A percentile compares a stretch with the other conserved stretches of the same genome.
phyloP scores from a whole-genome alignment of 2,888 invertebrate species.

The Tenthredo scrophulariae region DNA sequence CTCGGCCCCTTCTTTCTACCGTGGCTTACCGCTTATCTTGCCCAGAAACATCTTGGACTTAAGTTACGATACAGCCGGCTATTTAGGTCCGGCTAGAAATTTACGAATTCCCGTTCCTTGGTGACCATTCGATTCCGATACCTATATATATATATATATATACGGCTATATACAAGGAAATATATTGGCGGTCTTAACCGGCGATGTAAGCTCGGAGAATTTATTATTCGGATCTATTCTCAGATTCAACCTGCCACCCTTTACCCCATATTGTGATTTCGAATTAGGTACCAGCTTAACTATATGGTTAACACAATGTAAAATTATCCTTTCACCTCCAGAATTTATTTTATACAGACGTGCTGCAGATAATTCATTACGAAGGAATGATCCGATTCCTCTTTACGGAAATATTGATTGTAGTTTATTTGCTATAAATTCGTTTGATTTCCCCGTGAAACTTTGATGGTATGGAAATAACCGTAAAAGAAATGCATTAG shows the following conservation, averaged over 20 bases:
- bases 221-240: conserved; percentile 40
- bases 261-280: not conserved
- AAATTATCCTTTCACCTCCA: not conserved
- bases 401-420: not conserved
- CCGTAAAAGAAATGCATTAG: not conserved
- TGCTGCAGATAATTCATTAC: no score
- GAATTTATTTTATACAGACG: not conserved
- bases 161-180: not conserved
- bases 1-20: conserved; percentile 33
- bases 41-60: conserved; percentile 45
- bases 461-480: not conserved
- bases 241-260: not conserved
- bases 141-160: not conserved
- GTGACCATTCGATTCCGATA: conserved; percentile 40
- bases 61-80: conserved; percentile 45
- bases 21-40: conserved; percentile 45
- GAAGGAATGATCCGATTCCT: not conserved
- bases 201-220: conserved; percentile 27
- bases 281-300: conserved; percentile 16
- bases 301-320: not conserved
- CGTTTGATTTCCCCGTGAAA: not conserved
- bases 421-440: not conserved
- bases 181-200: conserved; percentile 39
- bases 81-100: conserved; percentile 42
- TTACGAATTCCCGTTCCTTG: conserved; percentile 34